Conservation (phyloP, 2,797 vertebrate genomes). For the Gadopsis marmoratus region DNA sequence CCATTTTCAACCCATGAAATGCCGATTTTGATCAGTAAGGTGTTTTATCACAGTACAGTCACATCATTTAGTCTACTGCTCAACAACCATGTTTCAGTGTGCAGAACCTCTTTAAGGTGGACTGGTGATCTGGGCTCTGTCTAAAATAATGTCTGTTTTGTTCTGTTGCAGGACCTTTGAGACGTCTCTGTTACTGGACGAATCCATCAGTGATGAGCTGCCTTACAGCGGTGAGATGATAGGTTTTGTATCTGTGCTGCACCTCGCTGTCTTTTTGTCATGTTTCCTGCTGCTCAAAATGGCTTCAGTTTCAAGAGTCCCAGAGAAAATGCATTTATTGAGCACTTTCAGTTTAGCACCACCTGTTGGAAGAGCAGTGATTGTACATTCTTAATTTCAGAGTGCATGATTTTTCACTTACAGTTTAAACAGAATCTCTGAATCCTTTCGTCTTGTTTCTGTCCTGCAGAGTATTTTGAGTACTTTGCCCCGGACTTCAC, state of each 20-base stretch:
- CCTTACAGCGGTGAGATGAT: constrained; percentile 90
- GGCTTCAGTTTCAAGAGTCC: neutral
- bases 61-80: too few species aligned
- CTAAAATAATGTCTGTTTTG: neutral
- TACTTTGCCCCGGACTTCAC: constrained; percentile 99
- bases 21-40: too few species aligned
- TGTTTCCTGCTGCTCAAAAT: neutral
- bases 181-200: constrained; percentile 94
- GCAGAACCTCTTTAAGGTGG: neutral
- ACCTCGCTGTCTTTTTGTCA: neutral
- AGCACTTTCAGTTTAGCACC: neutral
- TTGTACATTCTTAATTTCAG: neutral
- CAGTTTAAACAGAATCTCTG: neutral
- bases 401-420: neutral
- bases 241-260: neutral
- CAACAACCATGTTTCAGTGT: too few species aligned
- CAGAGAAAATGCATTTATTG: neutral
- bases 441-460: neutral
- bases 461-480: constrained; percentile 93
- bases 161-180: constrained; percentile 91
- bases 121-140: neutral
- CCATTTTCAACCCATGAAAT: too few species aligned
- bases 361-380: constrained; percentile 4
- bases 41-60: too few species aligned
- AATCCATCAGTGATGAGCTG: constrained; percentile 96